Percentiles rank a stretch among this genome's conserved stretches.
phyloP scores from a whole-genome alignment of 1,140 invertebrate species.

The Drosophila takahashii region DNA sequence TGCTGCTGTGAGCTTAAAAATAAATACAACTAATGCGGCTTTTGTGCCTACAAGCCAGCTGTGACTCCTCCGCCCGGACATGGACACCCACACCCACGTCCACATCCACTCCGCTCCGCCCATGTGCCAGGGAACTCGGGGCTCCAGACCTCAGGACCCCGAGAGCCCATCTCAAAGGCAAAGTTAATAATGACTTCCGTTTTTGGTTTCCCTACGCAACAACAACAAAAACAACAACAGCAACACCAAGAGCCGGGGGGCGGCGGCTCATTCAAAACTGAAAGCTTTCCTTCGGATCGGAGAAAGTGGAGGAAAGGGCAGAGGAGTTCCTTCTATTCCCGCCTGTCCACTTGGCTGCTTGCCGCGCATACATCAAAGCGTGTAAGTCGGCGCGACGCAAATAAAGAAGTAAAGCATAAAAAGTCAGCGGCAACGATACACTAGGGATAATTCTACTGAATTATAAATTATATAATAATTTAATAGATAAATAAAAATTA shows the following conservation, averaged over 20 bases:
- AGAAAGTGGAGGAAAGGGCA: constrained; percentile 23
- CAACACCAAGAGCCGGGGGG: constrained; percentile 1
- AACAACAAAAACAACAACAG: constrained; percentile 38
- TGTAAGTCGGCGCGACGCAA: constrained; percentile 74
- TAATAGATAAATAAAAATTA: too few species aligned
- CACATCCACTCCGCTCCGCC: not conserved
- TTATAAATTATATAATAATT: too few species aligned
- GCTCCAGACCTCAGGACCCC: constrained; percentile 12
- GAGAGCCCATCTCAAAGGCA: constrained; percentile 64
- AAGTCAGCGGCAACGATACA: constrained; percentile 60
- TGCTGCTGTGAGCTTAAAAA: constrained; percentile 81
- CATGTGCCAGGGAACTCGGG: constrained; percentile 22
- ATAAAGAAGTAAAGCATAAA: constrained; percentile 79
- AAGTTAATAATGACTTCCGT: constrained; percentile 83
- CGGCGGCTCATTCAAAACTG: constrained; percentile 55
- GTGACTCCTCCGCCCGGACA: constrained; percentile 61
- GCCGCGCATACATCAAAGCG: constrained; percentile 77
- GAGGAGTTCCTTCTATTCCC: constrained; percentile 21
- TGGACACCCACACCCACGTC: constrained; percentile 53
- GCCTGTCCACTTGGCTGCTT: constrained; percentile 70
- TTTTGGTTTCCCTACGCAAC: constrained; percentile 81
- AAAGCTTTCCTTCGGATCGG: constrained; percentile 35
- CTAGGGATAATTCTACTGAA: not conserved
- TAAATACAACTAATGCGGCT: constrained; percentile 83
- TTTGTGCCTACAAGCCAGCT: constrained; percentile 83